Percentiles rank a stretch among this genome's conserved stretches.
Evolutionary conservation across 2,888 invertebrate genomes (phyloP).

Genomic region (Heliconius ethilla): DNA sequence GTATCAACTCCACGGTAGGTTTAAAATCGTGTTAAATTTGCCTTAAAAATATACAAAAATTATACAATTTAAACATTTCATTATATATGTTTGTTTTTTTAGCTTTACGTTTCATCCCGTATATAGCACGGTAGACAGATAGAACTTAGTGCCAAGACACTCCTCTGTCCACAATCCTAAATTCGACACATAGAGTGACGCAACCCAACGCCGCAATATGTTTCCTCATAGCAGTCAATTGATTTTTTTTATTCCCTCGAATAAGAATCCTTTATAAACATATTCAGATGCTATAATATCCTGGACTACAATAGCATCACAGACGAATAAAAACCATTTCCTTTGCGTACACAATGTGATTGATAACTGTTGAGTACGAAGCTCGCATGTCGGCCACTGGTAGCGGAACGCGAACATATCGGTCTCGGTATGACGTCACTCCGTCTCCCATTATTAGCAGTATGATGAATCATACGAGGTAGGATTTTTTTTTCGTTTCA

Average conservation of each 20-base stretch:
- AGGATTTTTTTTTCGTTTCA: not conserved
- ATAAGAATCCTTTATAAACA: too few relatives aligned
- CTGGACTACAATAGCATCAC: not conserved
- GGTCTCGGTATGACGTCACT: conserved; percentile 1
- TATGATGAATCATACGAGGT: not conserved
- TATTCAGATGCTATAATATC: not conserved
- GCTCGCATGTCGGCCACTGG: conserved; percentile 8
- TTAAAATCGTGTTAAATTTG: not conserved
- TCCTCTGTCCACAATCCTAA: not conserved
- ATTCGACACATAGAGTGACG: not conserved
- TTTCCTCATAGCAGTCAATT: too few relatives aligned
- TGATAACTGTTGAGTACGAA: not conserved
- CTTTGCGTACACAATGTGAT: conserved; percentile 7
- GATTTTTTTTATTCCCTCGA: too few relatives aligned
- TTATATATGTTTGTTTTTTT: not conserved
- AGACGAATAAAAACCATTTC: conserved; percentile 10
- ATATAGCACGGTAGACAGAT: too few relatives aligned
- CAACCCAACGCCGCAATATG: too few relatives aligned
- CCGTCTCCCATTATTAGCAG: not conserved
- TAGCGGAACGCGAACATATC: not conserved
- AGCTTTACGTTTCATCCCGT: too few relatives aligned
- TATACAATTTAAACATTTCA: not conserved
- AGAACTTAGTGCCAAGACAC: not conserved
- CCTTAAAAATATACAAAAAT: not conserved
- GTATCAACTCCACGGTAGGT: too few relatives aligned